Evolutionary conservation across 2,888 invertebrate species (phyloP).

Genomic region (Abscondita cerata): DNA sequence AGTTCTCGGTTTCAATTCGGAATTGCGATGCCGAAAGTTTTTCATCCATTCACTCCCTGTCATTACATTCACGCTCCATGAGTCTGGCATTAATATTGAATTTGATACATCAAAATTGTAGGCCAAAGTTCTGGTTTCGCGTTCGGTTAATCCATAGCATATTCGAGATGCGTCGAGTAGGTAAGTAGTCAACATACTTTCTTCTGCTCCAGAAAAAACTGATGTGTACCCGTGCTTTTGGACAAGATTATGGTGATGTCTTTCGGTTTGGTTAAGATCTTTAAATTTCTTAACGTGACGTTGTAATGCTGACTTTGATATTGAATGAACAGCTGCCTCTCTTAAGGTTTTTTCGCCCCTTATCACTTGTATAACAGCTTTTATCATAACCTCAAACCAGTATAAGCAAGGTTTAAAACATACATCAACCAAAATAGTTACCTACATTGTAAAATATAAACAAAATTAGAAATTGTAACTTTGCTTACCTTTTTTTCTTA

Average conservation of each 20-base stretch:
- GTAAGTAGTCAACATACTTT: constrained; percentile 5
- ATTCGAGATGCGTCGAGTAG: constrained; percentile 1
- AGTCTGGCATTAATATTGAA: not conserved
- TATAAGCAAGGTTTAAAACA: too few relatives aligned
- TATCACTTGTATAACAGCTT: not conserved
- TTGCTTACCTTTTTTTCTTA: not conserved
- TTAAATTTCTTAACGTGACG: constrained; percentile 4
- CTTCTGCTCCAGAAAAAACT: constrained; percentile 6
- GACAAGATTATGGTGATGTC: not conserved
- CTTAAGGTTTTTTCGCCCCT: not conserved
- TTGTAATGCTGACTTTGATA: constrained; percentile 11
- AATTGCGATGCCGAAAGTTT: constrained; percentile 4
- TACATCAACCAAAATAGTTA: too few relatives aligned
- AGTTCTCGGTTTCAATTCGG: not conserved
- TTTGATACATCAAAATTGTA: constrained; percentile 1
- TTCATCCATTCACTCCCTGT: constrained; percentile 9
- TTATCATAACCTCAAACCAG: too few relatives aligned
- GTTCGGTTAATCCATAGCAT: constrained; percentile 8
- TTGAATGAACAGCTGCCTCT: constrained; percentile 1
- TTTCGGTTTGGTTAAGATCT: constrained; percentile 5
- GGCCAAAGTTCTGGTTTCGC: constrained; percentile 6
- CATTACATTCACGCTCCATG: constrained; percentile 7
- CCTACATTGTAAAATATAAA: not conserved
- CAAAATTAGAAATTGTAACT: constrained; percentile 1
- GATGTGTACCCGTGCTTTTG: not conserved